These are phyloP conservation scores for Emydoidea blandingii DNA, from an alignment of 2,797 vertebrate genomes.

Conservation along the genomic window DNA sequence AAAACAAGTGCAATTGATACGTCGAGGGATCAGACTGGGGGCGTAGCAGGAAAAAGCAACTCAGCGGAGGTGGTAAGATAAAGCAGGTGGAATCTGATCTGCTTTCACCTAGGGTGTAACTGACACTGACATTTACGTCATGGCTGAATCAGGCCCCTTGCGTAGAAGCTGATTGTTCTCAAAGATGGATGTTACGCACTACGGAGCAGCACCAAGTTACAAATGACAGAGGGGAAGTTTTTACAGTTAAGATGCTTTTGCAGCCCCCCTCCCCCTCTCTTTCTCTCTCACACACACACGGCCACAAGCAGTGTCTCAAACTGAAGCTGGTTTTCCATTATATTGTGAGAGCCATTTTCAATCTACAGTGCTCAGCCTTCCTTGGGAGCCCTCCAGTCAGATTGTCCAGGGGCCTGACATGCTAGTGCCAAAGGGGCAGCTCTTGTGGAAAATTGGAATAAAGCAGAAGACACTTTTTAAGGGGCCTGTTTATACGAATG, in stretches of 20 bases:
- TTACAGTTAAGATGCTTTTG: background rate
- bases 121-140: rapidly evolving
- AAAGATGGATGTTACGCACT: background rate
- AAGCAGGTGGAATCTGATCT: background rate
- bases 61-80: background rate
- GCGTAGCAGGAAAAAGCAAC: background rate
- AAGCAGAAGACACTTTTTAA: background rate
- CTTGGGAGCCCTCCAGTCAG: background rate
- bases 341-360: background rate
- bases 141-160: background rate
- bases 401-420: background rate
- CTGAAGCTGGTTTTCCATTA: background rate
- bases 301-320: background rate
- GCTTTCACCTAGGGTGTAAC: background rate
- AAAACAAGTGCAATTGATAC: background rate
- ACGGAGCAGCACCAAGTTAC: rapidly evolving
- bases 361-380: background rate
- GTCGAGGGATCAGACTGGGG: background rate
- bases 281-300: background rate
- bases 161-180: background rate
- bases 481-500: background rate
- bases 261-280: background rate
- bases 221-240: background rate
- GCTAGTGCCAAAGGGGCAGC: constrained; percentile 5
- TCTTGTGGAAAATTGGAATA: background rate